Conservation (phyloP, 2,888 invertebrate genomes). For the Meiosimyza platycephala region DNA sequence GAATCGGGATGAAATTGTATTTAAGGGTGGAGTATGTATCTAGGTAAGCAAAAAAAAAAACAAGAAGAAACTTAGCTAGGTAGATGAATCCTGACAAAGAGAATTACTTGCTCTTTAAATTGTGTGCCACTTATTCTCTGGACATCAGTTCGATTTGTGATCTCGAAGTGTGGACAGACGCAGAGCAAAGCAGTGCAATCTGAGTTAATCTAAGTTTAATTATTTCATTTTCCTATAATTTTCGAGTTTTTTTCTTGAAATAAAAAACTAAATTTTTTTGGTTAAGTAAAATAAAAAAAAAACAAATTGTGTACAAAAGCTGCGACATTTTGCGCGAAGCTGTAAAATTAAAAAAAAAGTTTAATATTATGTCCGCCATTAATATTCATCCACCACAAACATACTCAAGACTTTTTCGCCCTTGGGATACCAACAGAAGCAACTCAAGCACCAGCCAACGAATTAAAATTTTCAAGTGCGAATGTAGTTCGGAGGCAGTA, state of each 20-base stretch:
- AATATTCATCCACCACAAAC: constrained; percentile 66
- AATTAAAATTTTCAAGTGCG: constrained; percentile 37
- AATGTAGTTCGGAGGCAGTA: constrained; percentile 34
- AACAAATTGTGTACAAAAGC: too few species aligned
- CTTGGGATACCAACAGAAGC: constrained; percentile 70
- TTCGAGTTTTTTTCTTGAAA: constrained; percentile 16
- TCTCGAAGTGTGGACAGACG: constrained; percentile 56
- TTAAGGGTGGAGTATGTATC: constrained; percentile 38
- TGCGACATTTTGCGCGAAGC: too few species aligned
- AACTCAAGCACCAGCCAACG: constrained; percentile 23
- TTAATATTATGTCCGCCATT: constrained; percentile 55
- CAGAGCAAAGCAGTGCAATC: constrained; percentile 29
- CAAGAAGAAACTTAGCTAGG: constrained; percentile 31
- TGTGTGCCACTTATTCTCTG: constrained; percentile 46
- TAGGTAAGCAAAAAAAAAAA: constrained; percentile 31
- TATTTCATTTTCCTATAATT: constrained; percentile 24
- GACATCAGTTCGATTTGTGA: constrained; percentile 62
- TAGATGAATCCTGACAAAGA: constrained; percentile 42
- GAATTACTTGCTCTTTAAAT: too few species aligned
- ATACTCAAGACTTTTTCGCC: constrained; percentile 72
- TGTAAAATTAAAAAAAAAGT: constrained; percentile 31
- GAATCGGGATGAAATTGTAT: constrained; percentile 44
- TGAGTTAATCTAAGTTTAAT: constrained; percentile 19
- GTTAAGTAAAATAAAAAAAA: constrained; percentile 14
- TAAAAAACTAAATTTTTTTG: constrained; percentile 1